Evolutionary conservation across 2,888 invertebrate species (phyloP), one percentile per base, ranked within the genome.

Genomic region (Dysmachus trigonus): DNA sequence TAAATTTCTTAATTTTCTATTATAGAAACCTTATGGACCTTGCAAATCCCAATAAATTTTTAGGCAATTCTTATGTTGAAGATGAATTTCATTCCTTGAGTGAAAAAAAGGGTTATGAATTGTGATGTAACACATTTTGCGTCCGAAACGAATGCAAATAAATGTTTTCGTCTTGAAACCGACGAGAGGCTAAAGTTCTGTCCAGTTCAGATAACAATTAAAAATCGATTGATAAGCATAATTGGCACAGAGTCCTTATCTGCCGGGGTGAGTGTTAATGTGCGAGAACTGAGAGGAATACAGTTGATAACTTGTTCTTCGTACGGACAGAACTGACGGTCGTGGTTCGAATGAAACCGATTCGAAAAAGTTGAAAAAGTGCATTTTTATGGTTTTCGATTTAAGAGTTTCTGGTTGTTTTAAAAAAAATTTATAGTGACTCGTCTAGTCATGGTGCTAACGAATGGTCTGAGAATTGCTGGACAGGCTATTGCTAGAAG

Each of bases 41-140:
- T n/a, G n/a, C n/a, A n/a, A n/a, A n/a, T n/a, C n/a, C n/a, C n/a
- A n/a, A n/a, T n/a, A n/a, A n/a, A n/a, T n/a, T n/a, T n/a, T n/a
- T n/a, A n/a, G n/a, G n/a, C n/a, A n/a, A n/a, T n/a, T n/a, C n/a
- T n/a, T n/a, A n/a, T n/a, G n/a, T n/a, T n/a, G n/a, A n/a, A n/a
- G n/a, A n/a, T n/a, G n/a, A n/a, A n/a, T n/a, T n/a, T n/a, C n/a
- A n/a, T n/a, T n/a, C n/a, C n/a, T n/a, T 38, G 15, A 41, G 38
- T n/a, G n/a, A n/a, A 41, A 4, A 15, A 41, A 41, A 41, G 38
- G 13, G 38, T 41, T 41, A 41, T 41, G 38, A 41, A 41, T 15
- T 27, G 15, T 73, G 33, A 73, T n/a, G 73, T 73, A 89, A 88
- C 79, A 88, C 88, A 8, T 87, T 89, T 79, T 62, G 27, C 2